These are phyloP conservation scores for Beaufortia kweichowensis DNA, from an alignment of 2,113 vertebrate species.

Conservation along the genomic window DNA sequence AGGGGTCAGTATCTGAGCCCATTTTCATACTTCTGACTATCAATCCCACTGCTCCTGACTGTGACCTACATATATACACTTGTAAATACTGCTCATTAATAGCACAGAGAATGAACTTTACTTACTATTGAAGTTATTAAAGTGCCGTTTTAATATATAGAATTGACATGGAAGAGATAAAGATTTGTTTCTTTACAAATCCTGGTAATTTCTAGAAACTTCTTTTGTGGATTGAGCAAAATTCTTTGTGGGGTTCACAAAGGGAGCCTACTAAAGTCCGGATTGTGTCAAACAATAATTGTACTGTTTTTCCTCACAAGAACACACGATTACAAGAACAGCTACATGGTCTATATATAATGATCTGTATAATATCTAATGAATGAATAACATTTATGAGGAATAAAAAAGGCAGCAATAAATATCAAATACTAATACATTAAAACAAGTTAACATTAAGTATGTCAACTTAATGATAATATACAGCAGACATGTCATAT, in stretches of 20 bases:
- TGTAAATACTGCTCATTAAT: not conserved
- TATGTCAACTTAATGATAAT: no score
- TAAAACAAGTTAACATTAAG: no score
- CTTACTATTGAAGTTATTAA: no score
- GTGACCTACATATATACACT: slow-evolving; percentile 1
- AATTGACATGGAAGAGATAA: not conserved
- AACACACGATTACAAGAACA: not conserved
- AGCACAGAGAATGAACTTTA: not conserved
- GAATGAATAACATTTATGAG: not conserved
- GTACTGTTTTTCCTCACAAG: not conserved
- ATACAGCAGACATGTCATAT: no score
- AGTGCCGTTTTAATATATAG: no score
- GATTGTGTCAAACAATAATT: not conserved
- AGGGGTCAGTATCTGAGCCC: slow-evolving; percentile 19
- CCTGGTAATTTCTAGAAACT: not conserved
- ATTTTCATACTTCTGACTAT: slow-evolving; percentile 16
- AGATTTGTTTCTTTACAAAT: not conserved
- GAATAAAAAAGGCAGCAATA: not conserved
- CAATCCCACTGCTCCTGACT: slow-evolving; percentile 16
- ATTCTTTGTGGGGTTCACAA: slow-evolving; percentile 10
- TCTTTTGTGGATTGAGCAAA: not conserved
- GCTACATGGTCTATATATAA: not conserved
- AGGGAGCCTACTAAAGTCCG: not conserved
- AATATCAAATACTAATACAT: not conserved
- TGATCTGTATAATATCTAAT: not conserved